Evolutionary conservation across 2,888 invertebrate genomes (phyloP).

Genomic region (Andrena flavipes): DNA sequence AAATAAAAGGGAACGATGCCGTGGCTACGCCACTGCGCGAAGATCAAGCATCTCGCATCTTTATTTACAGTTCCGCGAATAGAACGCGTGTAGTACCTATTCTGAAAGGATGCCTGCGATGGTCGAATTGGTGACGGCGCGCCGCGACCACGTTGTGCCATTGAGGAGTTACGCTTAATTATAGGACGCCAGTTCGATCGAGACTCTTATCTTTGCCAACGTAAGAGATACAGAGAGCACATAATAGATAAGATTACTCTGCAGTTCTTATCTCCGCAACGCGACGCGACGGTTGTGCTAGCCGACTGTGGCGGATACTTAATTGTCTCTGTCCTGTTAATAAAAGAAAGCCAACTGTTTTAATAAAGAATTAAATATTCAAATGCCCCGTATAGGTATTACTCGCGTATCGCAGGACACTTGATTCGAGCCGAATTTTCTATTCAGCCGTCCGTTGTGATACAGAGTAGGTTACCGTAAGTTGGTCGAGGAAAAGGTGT

Average conservation of each 20-base stretch:
- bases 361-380: no score
- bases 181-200: background rate
- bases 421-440: no score
- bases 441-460: no score
- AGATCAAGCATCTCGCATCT: background rate
- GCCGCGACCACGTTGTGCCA: background rate
- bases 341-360: no score
- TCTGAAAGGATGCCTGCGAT: background rate
- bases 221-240: constrained; percentile 21
- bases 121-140: background rate
- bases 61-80: background rate
- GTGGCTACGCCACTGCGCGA: background rate
- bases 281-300: constrained; percentile 21
- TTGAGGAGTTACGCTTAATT: background rate
- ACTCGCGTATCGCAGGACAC: no score
- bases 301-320: background rate
- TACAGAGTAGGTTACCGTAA: no score
- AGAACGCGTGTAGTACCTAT: background rate
- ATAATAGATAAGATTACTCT: constrained; percentile 63
- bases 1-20: background rate
- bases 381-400: no score
- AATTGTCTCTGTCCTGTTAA: no score
- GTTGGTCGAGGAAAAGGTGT: no score
- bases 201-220: constrained; percentile 23
- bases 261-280: constrained; percentile 54